These are phyloP conservation scores for Zaprionus davidi DNA, from an alignment of 1,140 invertebrate genomes.

Conservation along the genomic window DNA sequence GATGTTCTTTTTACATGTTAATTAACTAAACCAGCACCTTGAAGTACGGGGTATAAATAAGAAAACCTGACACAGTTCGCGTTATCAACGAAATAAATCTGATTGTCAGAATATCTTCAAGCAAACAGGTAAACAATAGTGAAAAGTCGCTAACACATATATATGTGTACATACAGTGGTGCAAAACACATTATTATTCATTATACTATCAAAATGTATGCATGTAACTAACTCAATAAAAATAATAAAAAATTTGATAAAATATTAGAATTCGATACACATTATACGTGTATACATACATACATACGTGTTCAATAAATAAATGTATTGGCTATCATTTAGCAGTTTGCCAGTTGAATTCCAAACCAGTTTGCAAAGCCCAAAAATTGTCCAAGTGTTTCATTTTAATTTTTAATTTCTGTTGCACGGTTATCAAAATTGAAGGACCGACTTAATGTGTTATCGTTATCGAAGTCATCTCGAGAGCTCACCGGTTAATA, in stretches of 20 bases:
- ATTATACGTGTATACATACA: no score
- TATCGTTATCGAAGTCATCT: background rate
- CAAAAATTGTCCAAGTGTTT: background rate
- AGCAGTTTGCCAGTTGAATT: slow-evolving; percentile 6
- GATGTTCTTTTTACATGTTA: no score
- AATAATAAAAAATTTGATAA: no score
- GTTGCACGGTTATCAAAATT: background rate
- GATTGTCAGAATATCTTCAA: background rate
- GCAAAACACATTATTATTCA: no score
- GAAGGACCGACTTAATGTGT: background rate
- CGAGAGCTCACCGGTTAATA: background rate
- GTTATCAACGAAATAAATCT: background rate
- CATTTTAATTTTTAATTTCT: no score
- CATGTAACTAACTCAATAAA: no score
- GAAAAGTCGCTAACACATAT: background rate
- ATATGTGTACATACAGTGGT: no score
- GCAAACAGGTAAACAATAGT: background rate
- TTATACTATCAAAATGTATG: no score
- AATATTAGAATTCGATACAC: no score
- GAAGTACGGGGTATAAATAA: background rate
- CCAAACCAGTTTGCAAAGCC: slow-evolving; percentile 2
- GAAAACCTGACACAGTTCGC: background rate
- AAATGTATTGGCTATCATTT: slow-evolving; percentile 5
- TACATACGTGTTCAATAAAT: background rate
- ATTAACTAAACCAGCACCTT: no score